phyloP scores from a whole-genome alignment of 2,113 vertebrate species.

The Oncorhynchus kisutch region DNA sequence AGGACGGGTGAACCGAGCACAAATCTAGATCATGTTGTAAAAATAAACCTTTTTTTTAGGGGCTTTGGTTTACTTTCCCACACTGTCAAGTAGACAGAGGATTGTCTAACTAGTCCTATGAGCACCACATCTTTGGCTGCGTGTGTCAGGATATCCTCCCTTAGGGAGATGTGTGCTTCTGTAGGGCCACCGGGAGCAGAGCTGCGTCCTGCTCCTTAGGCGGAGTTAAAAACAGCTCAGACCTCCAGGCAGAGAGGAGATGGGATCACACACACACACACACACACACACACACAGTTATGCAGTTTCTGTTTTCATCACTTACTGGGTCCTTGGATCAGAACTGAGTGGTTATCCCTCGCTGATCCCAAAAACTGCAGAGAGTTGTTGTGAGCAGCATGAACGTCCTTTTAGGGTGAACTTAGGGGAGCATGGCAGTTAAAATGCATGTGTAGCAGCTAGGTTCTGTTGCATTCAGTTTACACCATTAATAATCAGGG shows the following conservation, averaged over 20 bases:
- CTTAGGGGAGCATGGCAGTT: background rate
- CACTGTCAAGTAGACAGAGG: background rate
- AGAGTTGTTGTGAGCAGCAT: constrained; percentile 9
- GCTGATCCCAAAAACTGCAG: constrained; percentile 38
- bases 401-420: constrained; percentile 44
- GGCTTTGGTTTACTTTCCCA: constrained; percentile 6
- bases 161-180: constrained; percentile 23
- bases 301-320: constrained; percentile 56
- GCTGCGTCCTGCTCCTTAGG: constrained; percentile 34
- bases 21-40: constrained; percentile 2
- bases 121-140: background rate
- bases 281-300: constrained; percentile 22
- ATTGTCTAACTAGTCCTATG: background rate
- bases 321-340: constrained; percentile 40
- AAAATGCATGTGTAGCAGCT: too few species aligned
- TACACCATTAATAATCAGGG: constrained; percentile 11
- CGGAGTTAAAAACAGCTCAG: constrained; percentile 55
- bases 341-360: constrained; percentile 33
- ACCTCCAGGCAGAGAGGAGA: constrained; percentile 19
- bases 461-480: background rate
- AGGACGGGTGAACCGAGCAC: background rate
- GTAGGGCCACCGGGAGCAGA: constrained; percentile 13
- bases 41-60: constrained; percentile 2
- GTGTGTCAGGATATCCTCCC: constrained; percentile 4
- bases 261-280: background rate